Evolutionary conservation across 2,113 vertebrate species (phyloP).

Genomic region (Steatornis caripensis): DNA sequence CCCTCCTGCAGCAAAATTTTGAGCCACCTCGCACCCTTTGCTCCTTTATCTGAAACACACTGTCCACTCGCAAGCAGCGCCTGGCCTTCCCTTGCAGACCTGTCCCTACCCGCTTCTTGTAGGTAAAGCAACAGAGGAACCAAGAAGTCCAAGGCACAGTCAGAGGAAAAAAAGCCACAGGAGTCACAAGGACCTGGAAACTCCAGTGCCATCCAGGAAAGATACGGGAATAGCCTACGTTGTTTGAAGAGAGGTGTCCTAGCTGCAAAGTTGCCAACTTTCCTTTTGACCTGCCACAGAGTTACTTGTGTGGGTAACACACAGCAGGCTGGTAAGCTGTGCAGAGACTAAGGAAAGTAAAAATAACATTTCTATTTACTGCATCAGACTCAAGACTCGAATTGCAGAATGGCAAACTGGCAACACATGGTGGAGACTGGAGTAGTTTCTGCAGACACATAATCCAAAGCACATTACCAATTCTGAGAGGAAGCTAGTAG

Average conservation of each 20-base stretch:
- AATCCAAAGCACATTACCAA: neutral
- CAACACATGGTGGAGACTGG: neutral
- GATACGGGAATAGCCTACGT: neutral
- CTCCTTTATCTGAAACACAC: neutral
- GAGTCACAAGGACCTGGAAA: neutral
- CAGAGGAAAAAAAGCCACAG: neutral
- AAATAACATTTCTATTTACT: neutral
- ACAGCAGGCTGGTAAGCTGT: neutral
- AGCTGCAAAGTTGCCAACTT: neutral
- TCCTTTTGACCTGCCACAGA: neutral
- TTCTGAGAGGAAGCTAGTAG: neutral
- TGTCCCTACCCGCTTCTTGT: neutral
- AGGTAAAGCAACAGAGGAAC: neutral
- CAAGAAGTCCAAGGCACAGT: neutral
- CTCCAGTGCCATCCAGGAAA: neutral
- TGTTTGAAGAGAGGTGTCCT: neutral
- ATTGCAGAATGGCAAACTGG: neutral
- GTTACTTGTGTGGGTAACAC: neutral
- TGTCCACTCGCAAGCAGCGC: accelerated
- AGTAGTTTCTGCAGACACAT: neutral
- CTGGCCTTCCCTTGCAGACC: neutral
- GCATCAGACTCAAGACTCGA: neutral
- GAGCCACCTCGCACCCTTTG: neutral
- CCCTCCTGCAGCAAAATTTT: neutral
- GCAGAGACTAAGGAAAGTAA: neutral